These are phyloP conservation scores for Brotula barbata DNA, from an alignment of 2,797 vertebrate genomes.

Conservation along the genomic window DNA sequence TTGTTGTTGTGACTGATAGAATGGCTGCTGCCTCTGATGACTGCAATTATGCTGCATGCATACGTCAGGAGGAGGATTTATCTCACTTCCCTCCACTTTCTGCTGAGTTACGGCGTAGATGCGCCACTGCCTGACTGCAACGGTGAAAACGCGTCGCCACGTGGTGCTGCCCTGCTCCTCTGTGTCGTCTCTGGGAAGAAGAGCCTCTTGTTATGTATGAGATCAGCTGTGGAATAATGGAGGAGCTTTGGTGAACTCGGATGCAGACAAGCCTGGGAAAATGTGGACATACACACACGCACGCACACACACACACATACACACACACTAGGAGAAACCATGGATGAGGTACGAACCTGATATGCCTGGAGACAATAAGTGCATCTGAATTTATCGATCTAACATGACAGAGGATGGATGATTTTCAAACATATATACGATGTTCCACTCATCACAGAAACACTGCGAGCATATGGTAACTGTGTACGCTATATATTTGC, in stretches of 20 bases:
- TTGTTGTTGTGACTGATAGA: slow-evolving; percentile 61
- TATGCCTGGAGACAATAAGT: slow-evolving; percentile 21
- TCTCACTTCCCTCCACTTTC: slow-evolving; percentile 18
- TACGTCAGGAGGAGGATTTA: slow-evolving; percentile 38
- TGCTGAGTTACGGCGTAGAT: neutral
- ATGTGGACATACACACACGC: neutral
- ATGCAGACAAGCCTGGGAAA: neutral
- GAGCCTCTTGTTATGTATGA: slow-evolving; percentile 17
- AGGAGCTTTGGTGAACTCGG: slow-evolving; percentile 3
- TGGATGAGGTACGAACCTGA: slow-evolving; percentile 20
- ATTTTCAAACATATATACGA: slow-evolving; percentile 21
- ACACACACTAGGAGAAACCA: slow-evolving; percentile 10
- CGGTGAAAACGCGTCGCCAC: neutral
- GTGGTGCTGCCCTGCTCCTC: neutral
- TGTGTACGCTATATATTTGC: slow-evolving; percentile 9
- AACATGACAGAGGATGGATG: neutral
- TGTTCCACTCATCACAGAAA: neutral
- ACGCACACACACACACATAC: neutral
- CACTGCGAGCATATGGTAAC: neutral
- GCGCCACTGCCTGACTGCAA: slow-evolving; percentile 1
- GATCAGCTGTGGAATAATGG: slow-evolving; percentile 44
- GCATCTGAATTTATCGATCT: slow-evolving; percentile 8
- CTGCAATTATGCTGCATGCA: slow-evolving; percentile 42
- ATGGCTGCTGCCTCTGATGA: slow-evolving; percentile 47
- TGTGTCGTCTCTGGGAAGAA: slow-evolving; percentile 16